Evolutionary conservation across 2,113 vertebrate genomes (phyloP).

Genomic region (Leptodactylus fuscus): DNA sequence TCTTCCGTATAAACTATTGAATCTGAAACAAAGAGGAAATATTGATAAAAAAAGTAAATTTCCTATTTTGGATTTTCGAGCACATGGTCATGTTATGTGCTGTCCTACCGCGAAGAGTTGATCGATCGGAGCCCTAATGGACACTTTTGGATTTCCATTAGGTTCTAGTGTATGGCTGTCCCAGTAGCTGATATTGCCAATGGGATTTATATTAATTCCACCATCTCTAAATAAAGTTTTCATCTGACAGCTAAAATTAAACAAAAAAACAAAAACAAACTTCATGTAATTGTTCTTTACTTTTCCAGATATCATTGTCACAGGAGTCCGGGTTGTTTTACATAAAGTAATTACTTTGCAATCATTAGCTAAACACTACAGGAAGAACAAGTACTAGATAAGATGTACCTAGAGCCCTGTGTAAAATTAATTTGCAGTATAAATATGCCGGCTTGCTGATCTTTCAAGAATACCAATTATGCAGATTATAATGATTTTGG

Average conservation of each 20-base stretch:
- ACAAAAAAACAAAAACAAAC: background rate
- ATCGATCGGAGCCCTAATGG: no score
- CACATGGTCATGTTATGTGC: no score
- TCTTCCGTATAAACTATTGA: background rate
- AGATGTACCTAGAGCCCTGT: conserved; percentile 4
- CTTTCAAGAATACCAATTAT: conserved; percentile 24
- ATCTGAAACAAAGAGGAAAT: background rate
- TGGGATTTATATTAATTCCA: background rate
- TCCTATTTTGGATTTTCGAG: no score
- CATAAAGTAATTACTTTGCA: conserved; percentile 15
- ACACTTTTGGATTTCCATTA: no score
- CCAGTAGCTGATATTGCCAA: background rate
- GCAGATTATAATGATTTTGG: conserved; percentile 13
- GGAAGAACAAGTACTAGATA: conserved; percentile 19
- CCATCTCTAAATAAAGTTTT: background rate
- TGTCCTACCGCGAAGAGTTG: no score
- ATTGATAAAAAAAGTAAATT: background rate
- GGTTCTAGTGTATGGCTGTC: background rate
- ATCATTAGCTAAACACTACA: conserved; percentile 31
- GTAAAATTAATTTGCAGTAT: conserved; percentile 33
- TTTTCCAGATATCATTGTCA: background rate
- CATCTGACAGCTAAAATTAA: background rate
- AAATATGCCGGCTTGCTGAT: conserved; percentile 17
- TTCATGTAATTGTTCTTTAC: background rate
- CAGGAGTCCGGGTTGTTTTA: background rate